Base-by-base conservation (phyloP, 2,797 vertebrate genomes). In the Eidolon dupreanum region DNA sequence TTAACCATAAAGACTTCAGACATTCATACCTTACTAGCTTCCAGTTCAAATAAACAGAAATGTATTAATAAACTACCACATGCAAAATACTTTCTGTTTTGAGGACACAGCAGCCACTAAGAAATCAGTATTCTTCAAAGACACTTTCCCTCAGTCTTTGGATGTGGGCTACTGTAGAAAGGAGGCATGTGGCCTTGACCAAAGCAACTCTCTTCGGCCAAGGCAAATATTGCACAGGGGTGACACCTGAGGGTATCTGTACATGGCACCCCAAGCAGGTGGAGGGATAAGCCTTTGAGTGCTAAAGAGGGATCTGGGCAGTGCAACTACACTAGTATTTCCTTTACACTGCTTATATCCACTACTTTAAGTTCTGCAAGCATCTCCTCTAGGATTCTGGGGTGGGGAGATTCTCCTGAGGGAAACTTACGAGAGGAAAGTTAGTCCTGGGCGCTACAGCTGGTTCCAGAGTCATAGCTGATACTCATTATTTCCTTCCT, bases 41-140 rank as follows among this genome's bases (percentile, higher is more conserved):
- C 57, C 63, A 90, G 55, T 65, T 71, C 82, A 83, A 66, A 95
- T 75, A 95, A 91, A 85, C 43, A 81, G 57, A 92, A 68, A 63
- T 57, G 17, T 81, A 81, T 68, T 81, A 57, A 90, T 70, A 85
- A 92, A 77, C 6, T 41, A 81, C 61, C 66, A 71, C 0, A 0
- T 46, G 63, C 85, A 65, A 82, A 86, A 59, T n/a, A 59, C 38
- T 92, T 90, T 81, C 85, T 93, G 24, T 92, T 90, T 65, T 93
- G 94, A 94, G 63, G 71, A 74, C 63, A 51, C 43, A 20, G 38
- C 43, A 46, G 78, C 61, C 36, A 46, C 55, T 85, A 53, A 88
- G 70, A 82, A 90, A 74, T 53, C 38, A 82, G 8, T 59, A 15
- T 94, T 78, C 75, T 90, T 73, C 75, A 90, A 19, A 0, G 12